Evolutionary conservation across 2,888 invertebrate genomes (phyloP).

Genomic region (Onchidella celtica): DNA sequence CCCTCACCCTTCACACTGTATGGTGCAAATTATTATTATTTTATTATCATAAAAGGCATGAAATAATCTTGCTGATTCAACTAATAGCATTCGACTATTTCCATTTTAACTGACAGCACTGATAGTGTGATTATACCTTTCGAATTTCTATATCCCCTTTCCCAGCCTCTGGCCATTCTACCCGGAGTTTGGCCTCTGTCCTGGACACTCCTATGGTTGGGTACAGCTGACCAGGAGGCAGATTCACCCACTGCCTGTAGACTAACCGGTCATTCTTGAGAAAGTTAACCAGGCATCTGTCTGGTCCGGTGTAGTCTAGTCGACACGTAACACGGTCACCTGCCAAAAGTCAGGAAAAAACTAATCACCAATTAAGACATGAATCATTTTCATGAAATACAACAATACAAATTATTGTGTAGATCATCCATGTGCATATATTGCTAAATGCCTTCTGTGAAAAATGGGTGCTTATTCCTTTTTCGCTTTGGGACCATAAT

Average conservation of each 20-base stretch:
- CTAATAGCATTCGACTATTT: too few species aligned
- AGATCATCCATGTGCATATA: too few species aligned
- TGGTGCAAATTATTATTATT: too few species aligned
- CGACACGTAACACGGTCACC: slow-evolving; percentile 57
- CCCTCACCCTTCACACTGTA: too few species aligned
- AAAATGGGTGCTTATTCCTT: too few species aligned
- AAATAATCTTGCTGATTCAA: too few species aligned
- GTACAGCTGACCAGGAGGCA: slow-evolving; percentile 53
- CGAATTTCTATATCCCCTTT: slow-evolving; percentile 41
- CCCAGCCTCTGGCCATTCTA: slow-evolving; percentile 56
- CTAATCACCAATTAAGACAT: not conserved
- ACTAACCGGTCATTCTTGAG: slow-evolving; percentile 57
- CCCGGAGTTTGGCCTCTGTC: slow-evolving; percentile 53
- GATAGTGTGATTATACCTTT: slow-evolving; percentile 26
- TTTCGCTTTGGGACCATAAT: too few species aligned
- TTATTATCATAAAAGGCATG: too few species aligned
- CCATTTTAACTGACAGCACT: too few species aligned
- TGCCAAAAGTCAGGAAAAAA: slow-evolving; percentile 25
- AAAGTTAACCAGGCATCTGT: slow-evolving; percentile 59
- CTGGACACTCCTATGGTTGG: slow-evolving; percentile 57
- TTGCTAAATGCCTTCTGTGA: too few species aligned
- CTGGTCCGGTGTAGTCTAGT: slow-evolving; percentile 55
- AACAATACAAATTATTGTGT: not conserved
- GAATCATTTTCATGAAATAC: not conserved
- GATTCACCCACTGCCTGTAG: slow-evolving; percentile 58